A percentile compares a stretch with the other conserved stretches of the same genome.
Evolutionary conservation across 2,797 vertebrate genomes (phyloP).

Genomic region (Galaxias olidus): DNA sequence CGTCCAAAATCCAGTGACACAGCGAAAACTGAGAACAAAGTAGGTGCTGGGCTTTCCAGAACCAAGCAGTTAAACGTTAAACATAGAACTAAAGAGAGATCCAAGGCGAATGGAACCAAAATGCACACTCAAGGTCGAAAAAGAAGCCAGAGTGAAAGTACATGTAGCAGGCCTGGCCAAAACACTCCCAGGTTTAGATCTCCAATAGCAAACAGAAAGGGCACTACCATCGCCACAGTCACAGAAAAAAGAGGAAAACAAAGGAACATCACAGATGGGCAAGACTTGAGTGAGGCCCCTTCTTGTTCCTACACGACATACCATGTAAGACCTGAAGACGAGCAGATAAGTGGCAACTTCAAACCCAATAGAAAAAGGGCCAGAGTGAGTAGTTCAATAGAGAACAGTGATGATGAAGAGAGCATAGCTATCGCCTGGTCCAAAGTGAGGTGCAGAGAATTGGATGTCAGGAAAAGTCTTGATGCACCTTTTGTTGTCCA

Average conservation of each 20-base stretch:
- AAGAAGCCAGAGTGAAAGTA: constrained; percentile 1
- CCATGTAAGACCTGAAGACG: not conserved
- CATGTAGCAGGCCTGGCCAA: not conserved
- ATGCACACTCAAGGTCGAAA: not conserved
- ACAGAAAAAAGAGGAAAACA: not conserved
- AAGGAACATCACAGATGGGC: not conserved
- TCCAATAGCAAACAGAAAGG: not conserved
- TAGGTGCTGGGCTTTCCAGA: not conserved
- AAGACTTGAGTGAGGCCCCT: not conserved
- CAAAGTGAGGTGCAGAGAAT: not conserved
- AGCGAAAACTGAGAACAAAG: not conserved
- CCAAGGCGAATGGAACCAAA: not conserved
- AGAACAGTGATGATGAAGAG: not conserved
- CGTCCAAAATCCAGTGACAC: not conserved
- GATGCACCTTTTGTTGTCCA: not conserved
- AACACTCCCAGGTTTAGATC: not conserved
- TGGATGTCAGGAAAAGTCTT: not conserved
- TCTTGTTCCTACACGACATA: not conserved
- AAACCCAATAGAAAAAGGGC: not conserved
- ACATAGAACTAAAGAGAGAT: not conserved
- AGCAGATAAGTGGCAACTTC: not conserved
- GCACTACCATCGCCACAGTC: not conserved
- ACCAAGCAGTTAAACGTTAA: not conserved
- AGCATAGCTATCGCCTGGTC: not conserved
- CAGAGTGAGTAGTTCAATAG: not conserved